These are phyloP conservation scores for Maniola jurtina DNA, from an alignment of 1,140 invertebrate genomes.

Conservation along the genomic window DNA sequence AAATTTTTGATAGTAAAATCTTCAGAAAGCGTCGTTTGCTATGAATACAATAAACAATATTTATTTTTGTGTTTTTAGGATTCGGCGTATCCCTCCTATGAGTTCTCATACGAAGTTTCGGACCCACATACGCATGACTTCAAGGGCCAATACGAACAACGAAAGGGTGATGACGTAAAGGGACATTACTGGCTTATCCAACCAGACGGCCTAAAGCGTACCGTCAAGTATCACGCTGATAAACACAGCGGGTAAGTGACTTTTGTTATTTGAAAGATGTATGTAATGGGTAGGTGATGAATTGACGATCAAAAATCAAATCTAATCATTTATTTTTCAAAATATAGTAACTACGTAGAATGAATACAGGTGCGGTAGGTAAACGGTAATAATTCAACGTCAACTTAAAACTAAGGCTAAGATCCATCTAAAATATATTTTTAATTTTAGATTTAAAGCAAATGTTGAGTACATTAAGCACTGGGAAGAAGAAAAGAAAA, in stretches of 20 bases:
- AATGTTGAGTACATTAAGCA: slow-evolving; percentile 29
- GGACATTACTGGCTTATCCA: slow-evolving; percentile 46
- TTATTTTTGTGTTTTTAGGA: slow-evolving; percentile 38
- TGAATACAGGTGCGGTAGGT: too few relatives aligned
- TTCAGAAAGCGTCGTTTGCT: too few relatives aligned
- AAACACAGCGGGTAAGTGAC: slow-evolving; percentile 38
- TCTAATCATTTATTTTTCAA: not conserved
- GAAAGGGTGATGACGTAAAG: slow-evolving; percentile 79
- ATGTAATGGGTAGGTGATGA: not conserved
- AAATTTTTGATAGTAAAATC: too few relatives aligned
- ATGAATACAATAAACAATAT: too few relatives aligned
- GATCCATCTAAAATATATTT: too few relatives aligned
- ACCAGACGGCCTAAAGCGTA: slow-evolving; percentile 41
- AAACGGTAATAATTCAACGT: too few relatives aligned
- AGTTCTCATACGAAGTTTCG: slow-evolving; percentile 79
- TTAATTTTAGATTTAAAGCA: slow-evolving; percentile 33
- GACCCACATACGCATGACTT: slow-evolving; percentile 77
- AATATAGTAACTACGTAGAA: slow-evolving; percentile 3
- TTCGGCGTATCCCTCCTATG: slow-evolving; percentile 72
- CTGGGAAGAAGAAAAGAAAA: slow-evolving; percentile 11
- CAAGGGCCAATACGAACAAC: slow-evolving; percentile 75
- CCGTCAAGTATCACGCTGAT: slow-evolving; percentile 42
- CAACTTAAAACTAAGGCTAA: too few relatives aligned
- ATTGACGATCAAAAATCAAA: not conserved
- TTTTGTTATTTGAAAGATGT: not conserved